A percentile compares a stretch with the other conserved stretches of the same genome.
phyloP scores from a whole-genome alignment of 2,888 invertebrate genomes.

The Ormyrus labotus region DNA sequence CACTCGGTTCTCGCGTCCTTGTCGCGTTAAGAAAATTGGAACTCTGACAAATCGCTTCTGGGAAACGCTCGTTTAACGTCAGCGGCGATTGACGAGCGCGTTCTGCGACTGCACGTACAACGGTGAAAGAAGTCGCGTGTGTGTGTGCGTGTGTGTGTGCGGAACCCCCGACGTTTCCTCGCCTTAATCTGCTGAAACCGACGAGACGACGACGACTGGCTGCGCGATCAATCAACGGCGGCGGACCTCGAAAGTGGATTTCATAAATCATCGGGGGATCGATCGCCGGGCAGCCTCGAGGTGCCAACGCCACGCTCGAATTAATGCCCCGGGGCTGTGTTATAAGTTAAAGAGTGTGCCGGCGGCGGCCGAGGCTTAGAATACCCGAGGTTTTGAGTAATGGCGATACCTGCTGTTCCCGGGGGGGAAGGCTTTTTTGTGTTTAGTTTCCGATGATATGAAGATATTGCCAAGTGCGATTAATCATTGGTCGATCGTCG shows the following conservation, averaged over 20 bases:
- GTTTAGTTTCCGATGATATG: no score
- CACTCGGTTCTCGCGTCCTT: conserved; percentile 6
- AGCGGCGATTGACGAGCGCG: conserved; percentile 26
- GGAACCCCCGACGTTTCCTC: neutral
- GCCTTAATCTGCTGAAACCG: conserved; percentile 35
- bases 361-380: no score
- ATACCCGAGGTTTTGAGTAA: no score
- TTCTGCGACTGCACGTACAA: conserved; percentile 1
- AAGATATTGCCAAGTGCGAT: no score
- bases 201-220: neutral
- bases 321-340: conserved; percentile 3
- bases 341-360: no score
- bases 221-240: conserved; percentile 55
- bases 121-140: conserved; percentile 20
- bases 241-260: conserved; percentile 56
- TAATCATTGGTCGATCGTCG: no score
- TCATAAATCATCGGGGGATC: conserved; percentile 58
- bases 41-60: conserved; percentile 51
- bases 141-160: neutral
- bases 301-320: conserved; percentile 11
- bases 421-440: no score
- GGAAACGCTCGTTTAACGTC: conserved; percentile 48
- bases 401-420: no score
- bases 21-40: conserved; percentile 44
- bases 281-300: conserved; percentile 35